A percentile compares a stretch with the other conserved stretches of the same genome.
These are phyloP conservation scores for Thunnus albacares DNA, from an alignment of 2,797 vertebrate genomes.

Conservation along the genomic window DNA sequence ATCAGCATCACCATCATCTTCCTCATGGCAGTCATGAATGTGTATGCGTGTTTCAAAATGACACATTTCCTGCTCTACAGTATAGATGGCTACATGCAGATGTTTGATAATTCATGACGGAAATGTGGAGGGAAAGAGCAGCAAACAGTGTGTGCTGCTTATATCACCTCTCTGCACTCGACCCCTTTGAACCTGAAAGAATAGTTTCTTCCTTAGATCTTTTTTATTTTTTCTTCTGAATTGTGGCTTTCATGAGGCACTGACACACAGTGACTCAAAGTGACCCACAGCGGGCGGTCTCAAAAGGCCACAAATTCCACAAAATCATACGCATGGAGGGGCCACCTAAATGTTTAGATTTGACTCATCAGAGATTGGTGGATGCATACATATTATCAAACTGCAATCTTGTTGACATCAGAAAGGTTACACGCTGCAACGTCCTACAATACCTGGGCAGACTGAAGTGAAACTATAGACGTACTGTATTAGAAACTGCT, in stretches of 20 bases:
- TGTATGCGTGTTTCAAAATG: not conserved
- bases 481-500: constrained; percentile 80
- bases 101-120: constrained; percentile 24
- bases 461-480: constrained; percentile 72
- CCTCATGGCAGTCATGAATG: not conserved
- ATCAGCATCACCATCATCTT: constrained; percentile 32
- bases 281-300: constrained; percentile 56
- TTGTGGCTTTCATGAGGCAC: constrained; percentile 29
- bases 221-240: constrained; percentile 33
- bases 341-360: constrained; percentile 16
- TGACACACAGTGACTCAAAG: constrained; percentile 52
- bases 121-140: constrained; percentile 10
- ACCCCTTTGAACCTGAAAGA: constrained; percentile 9
- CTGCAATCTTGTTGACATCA: constrained; percentile 68
- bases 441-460: constrained; percentile 72
- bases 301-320: constrained; percentile 37
- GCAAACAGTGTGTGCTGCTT: not conserved
- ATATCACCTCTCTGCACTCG: not conserved
- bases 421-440: constrained; percentile 47
- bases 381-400: constrained; percentile 30
- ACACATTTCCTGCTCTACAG: not conserved
- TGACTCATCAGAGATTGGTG: constrained; percentile 42
- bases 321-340: constrained; percentile 17
- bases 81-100: not conserved
- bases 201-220: constrained; percentile 14